These are phyloP conservation scores for Alauda arvensis DNA, from an alignment of 2,797 vertebrate species.

Conservation along the genomic window DNA sequence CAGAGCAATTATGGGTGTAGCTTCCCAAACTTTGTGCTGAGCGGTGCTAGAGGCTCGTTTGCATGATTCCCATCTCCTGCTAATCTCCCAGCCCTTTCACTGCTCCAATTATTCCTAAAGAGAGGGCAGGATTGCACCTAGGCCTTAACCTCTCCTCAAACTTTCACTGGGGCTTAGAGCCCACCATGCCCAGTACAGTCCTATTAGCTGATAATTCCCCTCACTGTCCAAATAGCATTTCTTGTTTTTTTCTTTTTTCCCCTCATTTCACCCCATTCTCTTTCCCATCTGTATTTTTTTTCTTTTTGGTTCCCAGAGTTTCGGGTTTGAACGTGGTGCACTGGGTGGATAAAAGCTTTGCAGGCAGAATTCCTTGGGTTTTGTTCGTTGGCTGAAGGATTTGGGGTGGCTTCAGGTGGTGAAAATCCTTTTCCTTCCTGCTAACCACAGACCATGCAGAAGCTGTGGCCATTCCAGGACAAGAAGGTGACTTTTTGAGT, in stretches of 20 bases:
- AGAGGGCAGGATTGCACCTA: neutral
- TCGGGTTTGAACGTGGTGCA: neutral
- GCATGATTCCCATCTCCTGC: neutral
- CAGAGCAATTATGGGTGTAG: neutral
- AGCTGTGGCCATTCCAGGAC: accelerated
- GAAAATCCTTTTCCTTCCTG: accelerated
- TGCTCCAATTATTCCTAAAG: accelerated
- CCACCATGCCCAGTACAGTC: neutral
- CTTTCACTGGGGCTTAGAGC: neutral
- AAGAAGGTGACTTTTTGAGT: neutral
- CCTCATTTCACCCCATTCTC: too few relatives aligned
- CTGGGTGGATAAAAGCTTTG: neutral
- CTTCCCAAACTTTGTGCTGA: neutral
- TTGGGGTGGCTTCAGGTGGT: neutral
- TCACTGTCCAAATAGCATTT: neutral
- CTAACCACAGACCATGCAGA: accelerated
- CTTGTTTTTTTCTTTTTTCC: too few relatives aligned
- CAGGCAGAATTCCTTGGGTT: accelerated
- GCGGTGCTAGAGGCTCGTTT: neutral
- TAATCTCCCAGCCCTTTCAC: neutral
- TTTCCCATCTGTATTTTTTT: too few relatives aligned
- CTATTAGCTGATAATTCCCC: too few relatives aligned
- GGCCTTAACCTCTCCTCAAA: neutral
- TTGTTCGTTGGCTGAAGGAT: neutral
- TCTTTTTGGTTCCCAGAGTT: too few relatives aligned